These are phyloP conservation scores for Bos taurus DNA, from an alignment of 2,113 vertebrate species.

Conservation along the genomic window DNA sequence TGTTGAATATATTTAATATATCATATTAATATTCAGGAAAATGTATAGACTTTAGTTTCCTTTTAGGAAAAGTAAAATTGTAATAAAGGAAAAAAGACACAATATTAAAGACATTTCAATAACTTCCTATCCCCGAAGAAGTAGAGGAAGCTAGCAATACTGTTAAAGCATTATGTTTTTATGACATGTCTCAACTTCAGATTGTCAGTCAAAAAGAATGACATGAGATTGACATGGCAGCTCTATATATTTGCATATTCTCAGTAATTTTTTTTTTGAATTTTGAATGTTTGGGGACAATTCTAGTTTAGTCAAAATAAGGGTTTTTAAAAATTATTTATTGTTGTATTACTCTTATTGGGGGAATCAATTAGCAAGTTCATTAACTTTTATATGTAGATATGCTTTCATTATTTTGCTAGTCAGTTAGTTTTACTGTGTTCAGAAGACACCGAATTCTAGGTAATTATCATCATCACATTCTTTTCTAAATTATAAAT, in stretches of 20 bases:
- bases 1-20: neutral
- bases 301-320: neutral
- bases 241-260: slow-evolving; percentile 11
- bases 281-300: slow-evolving; percentile 2
- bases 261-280: neutral
- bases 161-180: neutral
- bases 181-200: neutral
- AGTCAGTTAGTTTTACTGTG: neutral
- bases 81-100: neutral
- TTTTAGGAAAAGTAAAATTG: neutral
- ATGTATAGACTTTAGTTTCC: neutral
- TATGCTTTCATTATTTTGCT: neutral
- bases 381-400: neutral
- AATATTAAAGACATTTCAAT: neutral
- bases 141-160: neutral
- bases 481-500: slow-evolving; percentile 3
- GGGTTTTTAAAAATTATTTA: neutral
- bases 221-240: neutral
- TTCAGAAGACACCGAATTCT: neutral
- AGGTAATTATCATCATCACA: neutral
- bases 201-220: slow-evolving; percentile 8
- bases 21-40: neutral
- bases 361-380: neutral
- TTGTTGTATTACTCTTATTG: neutral
- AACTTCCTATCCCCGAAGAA: neutral